These are phyloP conservation scores for Drosophila subpulchrella DNA, from an alignment of 1,140 invertebrate genomes.

Conservation along the genomic window DNA sequence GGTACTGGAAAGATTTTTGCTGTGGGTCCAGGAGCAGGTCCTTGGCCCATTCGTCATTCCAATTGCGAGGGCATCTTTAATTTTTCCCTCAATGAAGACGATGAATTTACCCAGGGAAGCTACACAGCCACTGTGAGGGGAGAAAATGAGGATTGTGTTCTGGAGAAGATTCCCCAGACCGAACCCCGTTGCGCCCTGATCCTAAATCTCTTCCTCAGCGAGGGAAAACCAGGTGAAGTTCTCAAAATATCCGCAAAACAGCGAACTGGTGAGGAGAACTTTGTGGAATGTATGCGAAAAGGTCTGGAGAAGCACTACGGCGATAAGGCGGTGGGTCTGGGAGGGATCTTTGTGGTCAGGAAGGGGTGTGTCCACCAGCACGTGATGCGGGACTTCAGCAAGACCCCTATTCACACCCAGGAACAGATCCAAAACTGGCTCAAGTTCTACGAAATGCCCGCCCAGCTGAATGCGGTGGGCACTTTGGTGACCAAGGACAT, in stretches of 20 bases:
- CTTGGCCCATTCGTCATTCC: conserved; percentile 85
- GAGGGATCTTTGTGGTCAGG: conserved; percentile 93
- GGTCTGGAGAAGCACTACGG: conserved; percentile 89
- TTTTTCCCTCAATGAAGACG: conserved; percentile 86
- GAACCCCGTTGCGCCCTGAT: conserved; percentile 91
- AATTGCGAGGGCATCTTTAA: conserved; percentile 87
- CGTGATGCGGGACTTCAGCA: conserved; percentile 97
- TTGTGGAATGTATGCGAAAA: conserved; percentile 92
- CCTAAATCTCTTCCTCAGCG: conserved; percentile 91
- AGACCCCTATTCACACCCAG: conserved; percentile 89
- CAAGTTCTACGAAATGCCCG: conserved; percentile 94
- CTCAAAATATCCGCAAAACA: conserved; percentile 92
- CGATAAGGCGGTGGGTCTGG: conserved; percentile 93
- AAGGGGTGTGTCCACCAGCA: conserved; percentile 94
- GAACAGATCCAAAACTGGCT: conserved; percentile 94
- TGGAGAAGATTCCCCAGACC: conserved; percentile 87
- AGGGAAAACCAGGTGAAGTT: conserved; percentile 92
- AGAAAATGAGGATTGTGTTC: conserved; percentile 86
- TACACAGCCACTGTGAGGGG: conserved; percentile 86
- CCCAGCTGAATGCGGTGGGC: conserved; percentile 94
- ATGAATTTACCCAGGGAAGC: conserved; percentile 86
- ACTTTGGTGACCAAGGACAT: conserved; percentile 94
- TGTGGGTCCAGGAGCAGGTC: conserved; percentile 95
- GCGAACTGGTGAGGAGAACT: conserved; percentile 92
- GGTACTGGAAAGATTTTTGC: conserved; percentile 83